These are phyloP conservation scores for Labia minor DNA, from an alignment of 2,888 invertebrate species.

Conservation along the genomic window DNA sequence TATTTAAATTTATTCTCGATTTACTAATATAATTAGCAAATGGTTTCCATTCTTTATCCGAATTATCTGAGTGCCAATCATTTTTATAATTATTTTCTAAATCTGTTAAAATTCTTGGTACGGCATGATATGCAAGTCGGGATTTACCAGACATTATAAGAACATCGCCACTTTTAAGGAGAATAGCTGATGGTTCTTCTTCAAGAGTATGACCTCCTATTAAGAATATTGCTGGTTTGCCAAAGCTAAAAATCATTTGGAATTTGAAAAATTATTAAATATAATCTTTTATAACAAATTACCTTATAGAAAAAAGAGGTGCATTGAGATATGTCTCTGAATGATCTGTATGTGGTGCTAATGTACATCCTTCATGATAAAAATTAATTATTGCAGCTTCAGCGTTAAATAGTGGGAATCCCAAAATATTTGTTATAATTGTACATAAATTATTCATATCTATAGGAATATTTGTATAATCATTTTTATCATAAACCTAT, in stretches of 20 bases:
- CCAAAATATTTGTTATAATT: slow-evolving; percentile 49
- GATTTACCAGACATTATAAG: slow-evolving; percentile 79
- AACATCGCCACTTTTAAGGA: slow-evolving; percentile 80
- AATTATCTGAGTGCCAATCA: slow-evolving; percentile 25
- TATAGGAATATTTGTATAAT: slow-evolving; percentile 55
- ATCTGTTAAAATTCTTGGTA: slow-evolving; percentile 68
- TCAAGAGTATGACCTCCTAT: slow-evolving; percentile 69
- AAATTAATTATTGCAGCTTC: slow-evolving; percentile 96
- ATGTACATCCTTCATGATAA: slow-evolving; percentile 83
- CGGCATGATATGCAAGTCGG: slow-evolving; percentile 82
- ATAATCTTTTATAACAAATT: slow-evolving; percentile 26
- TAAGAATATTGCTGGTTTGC: slow-evolving; percentile 87
- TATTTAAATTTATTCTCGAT: slow-evolving; percentile 86
- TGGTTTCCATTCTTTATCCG: slow-evolving; percentile 41
- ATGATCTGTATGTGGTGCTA: slow-evolving; percentile 90
- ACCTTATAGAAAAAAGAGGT: slow-evolving; percentile 86
- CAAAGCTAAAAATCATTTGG: slow-evolving; percentile 59
- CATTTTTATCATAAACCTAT: slow-evolving; percentile 58
- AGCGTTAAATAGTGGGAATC: slow-evolving; percentile 52
- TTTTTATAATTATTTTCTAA: slow-evolving; percentile 41
- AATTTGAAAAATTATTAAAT: neutral
- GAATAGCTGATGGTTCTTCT: slow-evolving; percentile 55
- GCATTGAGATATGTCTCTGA: slow-evolving; percentile 78
- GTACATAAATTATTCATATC: slow-evolving; percentile 57
- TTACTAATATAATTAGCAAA: slow-evolving; percentile 51